A percentile compares a stretch with the other conserved stretches of the same genome.
These are phyloP conservation scores for Anarrhichthys ocellatus DNA, from an alignment of 2,113 vertebrate species.

Conservation along the genomic window DNA sequence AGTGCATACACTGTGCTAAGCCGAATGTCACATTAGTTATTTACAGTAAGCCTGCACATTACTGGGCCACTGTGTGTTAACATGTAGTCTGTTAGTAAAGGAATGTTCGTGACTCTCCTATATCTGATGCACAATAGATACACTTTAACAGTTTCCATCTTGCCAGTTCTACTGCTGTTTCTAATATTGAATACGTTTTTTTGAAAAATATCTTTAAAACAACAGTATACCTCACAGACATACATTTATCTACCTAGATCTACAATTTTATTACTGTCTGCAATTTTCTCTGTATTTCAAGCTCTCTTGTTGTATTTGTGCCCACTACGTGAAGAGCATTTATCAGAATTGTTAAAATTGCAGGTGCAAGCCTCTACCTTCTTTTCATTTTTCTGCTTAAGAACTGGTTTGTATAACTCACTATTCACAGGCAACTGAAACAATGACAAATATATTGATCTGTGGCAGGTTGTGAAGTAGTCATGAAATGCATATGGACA, in stretches of 20 bases:
- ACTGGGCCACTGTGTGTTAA: slow-evolving; percentile 32
- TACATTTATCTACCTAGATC: not conserved
- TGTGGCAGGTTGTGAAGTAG: no score
- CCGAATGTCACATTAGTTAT: slow-evolving; percentile 62
- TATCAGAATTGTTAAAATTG: not conserved
- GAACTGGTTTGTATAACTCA: not conserved
- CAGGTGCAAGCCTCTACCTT: not conserved
- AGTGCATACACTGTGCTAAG: slow-evolving; percentile 54
- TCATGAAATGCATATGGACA: no score
- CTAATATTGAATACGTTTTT: not conserved
- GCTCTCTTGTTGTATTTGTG: not conserved
- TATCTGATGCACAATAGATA: slow-evolving; percentile 7
- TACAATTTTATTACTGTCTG: not conserved
- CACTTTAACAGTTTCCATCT: not conserved
- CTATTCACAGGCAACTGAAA: not conserved
- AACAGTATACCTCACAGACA: not conserved
- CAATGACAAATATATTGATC: not conserved
- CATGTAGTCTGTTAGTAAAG: not conserved
- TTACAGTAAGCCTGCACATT: slow-evolving; percentile 59
- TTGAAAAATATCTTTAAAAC: not conserved
- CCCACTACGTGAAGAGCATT: not conserved
- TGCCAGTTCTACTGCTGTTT: not conserved
- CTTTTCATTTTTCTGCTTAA: not conserved
- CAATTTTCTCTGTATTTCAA: not conserved
- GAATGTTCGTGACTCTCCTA: not conserved